Conservation (phyloP, 2,888 invertebrate genomes). For the Lasius fuliginosus region DNA sequence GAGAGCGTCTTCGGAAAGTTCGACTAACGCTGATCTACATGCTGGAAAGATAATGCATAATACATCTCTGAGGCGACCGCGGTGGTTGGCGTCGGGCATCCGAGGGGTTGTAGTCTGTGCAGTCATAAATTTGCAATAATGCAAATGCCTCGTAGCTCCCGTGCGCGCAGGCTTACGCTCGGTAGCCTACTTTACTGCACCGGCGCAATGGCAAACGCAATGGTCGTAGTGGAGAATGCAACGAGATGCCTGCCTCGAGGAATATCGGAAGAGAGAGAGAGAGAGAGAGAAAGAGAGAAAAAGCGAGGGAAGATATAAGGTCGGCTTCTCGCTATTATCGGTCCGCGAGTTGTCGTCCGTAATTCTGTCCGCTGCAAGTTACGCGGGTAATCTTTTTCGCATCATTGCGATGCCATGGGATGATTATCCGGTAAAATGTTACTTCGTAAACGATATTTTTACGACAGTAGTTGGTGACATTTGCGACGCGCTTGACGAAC, state of each 20-base stretch:
- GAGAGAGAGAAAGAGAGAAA: background rate
- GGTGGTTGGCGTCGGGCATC: constrained; percentile 60
- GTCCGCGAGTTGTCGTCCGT: constrained; percentile 32
- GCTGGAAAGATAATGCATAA: constrained; percentile 85
- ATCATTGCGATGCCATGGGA: constrained; percentile 8
- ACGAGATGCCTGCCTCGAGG: constrained; percentile 63
- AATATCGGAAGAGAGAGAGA: constrained; percentile 39
- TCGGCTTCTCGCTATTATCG: constrained; percentile 60
- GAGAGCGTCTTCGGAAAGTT: constrained; percentile 78
- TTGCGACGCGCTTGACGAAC: constrained; percentile 28
- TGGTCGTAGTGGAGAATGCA: constrained; percentile 66
- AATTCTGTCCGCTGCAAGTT: constrained; percentile 39
- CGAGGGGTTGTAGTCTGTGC: constrained; percentile 72
- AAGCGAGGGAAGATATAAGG: background rate
- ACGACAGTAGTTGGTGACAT: constrained; percentile 51
- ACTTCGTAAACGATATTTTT: constrained; percentile 61
- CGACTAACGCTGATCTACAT: constrained; percentile 84
- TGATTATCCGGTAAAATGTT: constrained; percentile 66
- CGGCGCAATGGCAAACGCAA: constrained; percentile 59
- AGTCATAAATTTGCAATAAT: constrained; percentile 85
- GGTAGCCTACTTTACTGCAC: constrained; percentile 80
- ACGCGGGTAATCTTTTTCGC: constrained; percentile 61
- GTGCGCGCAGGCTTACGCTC: constrained; percentile 74
- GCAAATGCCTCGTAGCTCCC: constrained; percentile 81
- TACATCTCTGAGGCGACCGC: constrained; percentile 80